Conservation (phyloP, 2,797 vertebrate genomes). For the Salarias fasciatus region DNA sequence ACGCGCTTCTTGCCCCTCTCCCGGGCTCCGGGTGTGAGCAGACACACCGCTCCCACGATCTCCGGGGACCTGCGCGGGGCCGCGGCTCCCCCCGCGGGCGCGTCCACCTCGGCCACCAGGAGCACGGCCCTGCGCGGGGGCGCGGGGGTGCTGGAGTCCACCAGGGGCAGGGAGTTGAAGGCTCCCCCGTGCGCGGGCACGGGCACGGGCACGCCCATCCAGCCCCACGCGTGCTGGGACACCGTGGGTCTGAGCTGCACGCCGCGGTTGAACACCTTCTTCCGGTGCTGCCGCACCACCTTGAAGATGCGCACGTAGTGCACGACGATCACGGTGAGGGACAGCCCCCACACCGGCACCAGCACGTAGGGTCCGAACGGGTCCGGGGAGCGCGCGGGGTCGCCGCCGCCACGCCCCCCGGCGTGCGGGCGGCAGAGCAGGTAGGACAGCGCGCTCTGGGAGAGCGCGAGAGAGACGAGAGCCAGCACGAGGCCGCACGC, state of each 20-base stretch:
- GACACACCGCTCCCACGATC: constrained; percentile 72
- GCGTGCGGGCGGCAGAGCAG: constrained; percentile 54
- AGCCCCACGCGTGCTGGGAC: constrained; percentile 37
- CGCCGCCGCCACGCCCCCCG: no score
- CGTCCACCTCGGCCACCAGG: constrained; percentile 30
- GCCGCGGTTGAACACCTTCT: constrained; percentile 64
- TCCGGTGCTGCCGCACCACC: constrained; percentile 68
- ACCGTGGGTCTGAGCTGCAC: constrained; percentile 56
- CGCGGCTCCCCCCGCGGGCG: not conserved
- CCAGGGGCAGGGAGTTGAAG: not conserved
- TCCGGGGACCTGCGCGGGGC: constrained; percentile 18
- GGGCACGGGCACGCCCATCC: not conserved
- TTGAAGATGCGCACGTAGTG: constrained; percentile 74
- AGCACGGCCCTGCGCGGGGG: constrained; percentile 13
- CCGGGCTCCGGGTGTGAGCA: constrained; percentile 62
- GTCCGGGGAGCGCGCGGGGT: constrained; percentile 18
- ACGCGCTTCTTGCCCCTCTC: constrained; percentile 69
- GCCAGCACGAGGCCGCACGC: constrained; percentile 53
- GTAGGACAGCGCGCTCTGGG: constrained; percentile 47
- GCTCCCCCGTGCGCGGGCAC: not conserved
- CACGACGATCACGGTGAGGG: constrained; percentile 61
- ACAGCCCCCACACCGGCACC: constrained; percentile 70
- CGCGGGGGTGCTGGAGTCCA: not conserved
- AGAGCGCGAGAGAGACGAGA: constrained; percentile 51
- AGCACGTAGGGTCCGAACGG: constrained; percentile 70